Conservation (phyloP, 2,113 vertebrate species). For the Hemibagrus wyckioides region DNA sequence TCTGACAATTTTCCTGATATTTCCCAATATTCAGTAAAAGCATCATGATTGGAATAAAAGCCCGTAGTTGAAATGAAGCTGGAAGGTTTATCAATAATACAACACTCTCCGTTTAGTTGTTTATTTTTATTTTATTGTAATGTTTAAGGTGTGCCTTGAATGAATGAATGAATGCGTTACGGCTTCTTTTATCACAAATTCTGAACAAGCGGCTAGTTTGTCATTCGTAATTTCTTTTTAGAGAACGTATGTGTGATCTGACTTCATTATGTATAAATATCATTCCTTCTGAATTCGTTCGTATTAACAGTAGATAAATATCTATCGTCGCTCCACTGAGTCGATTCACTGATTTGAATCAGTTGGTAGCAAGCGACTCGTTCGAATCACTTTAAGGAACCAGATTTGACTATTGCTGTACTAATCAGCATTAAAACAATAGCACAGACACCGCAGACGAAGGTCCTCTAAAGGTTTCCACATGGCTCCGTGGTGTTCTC, state of each 20-base stretch:
- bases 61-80: not conserved
- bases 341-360: not conserved
- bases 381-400: not conserved
- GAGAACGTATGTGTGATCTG: too few relatives aligned
- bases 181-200: not conserved
- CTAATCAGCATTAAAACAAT: not conserved
- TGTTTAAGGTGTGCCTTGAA: not conserved
- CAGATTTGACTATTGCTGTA: not conserved
- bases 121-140: too few relatives aligned
- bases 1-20: too few relatives aligned
- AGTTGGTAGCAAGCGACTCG: not conserved
- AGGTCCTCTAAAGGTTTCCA: slow-evolving; percentile 12
- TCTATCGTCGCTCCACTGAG: too few relatives aligned
- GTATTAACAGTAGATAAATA: too few relatives aligned
- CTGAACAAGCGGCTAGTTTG: not conserved
- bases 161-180: not conserved
- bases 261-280: too few relatives aligned
- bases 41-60: not conserved
- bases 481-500: not conserved
- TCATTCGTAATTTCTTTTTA: too few relatives aligned
- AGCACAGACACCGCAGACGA: slow-evolving; percentile 12
- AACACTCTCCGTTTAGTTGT: not conserved
- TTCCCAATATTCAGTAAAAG: too few relatives aligned
- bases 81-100: not conserved
- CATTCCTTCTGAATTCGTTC: too few relatives aligned